Conservation (phyloP, 2,888 invertebrate genomes). For the Thysanoteuthis rhombus region DNA sequence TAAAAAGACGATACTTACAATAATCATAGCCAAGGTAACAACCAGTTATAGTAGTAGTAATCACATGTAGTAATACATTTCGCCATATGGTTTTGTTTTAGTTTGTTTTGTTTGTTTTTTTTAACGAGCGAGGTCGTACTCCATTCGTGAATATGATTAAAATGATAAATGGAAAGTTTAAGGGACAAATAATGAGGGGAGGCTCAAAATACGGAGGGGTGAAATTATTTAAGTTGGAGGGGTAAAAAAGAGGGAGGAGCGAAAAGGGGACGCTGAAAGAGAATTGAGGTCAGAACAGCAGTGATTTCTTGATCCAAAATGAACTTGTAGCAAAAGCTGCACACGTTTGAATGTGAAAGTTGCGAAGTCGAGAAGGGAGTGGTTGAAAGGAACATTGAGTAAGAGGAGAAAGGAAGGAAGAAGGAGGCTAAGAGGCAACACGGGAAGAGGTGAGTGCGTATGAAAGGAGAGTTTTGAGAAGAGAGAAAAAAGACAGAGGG, state of each 20-base stretch:
- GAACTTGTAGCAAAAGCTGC: neutral
- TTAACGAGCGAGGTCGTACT: neutral
- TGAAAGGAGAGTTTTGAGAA: neutral
- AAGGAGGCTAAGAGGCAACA: neutral
- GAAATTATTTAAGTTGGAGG: neutral
- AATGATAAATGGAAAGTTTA: neutral
- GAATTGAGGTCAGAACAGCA: neutral
- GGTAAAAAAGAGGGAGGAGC: neutral
- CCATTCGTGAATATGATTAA: neutral
- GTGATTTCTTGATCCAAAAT: neutral
- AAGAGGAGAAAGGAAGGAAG: neutral
- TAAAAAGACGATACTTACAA: neutral
- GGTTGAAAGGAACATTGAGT: neutral
- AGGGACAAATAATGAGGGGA: neutral
- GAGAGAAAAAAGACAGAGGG: too few relatives aligned
- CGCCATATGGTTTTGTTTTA: neutral
- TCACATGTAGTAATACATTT: neutral
- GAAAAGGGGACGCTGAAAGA: neutral
- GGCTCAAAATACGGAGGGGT: neutral
- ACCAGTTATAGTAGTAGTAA: neutral
- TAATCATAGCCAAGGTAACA: constrained; percentile 12
- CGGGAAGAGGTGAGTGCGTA: neutral
- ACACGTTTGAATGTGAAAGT: neutral
- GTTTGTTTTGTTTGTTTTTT: neutral
- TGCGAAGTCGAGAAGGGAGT: neutral